phyloP scores from a whole-genome alignment of 2,888 invertebrate species.

The Limnephilus rhombicus region DNA sequence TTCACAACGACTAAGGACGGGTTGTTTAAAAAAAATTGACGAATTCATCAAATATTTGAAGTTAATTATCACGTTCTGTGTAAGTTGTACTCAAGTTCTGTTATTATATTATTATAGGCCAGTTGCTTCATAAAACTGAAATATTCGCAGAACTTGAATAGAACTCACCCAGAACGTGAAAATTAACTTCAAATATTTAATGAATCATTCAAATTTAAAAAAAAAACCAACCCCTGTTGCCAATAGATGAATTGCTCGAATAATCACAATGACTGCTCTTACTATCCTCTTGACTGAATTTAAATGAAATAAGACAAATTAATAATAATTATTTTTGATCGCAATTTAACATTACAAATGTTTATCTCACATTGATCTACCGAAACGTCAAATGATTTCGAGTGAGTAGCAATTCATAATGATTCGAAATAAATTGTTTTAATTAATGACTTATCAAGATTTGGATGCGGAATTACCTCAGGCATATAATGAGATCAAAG shows the following conservation, averaged over 20 bases:
- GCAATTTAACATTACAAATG: neutral
- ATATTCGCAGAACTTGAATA: too few species aligned
- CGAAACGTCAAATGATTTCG: slow-evolving; percentile 7
- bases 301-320: neutral
- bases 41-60: too few species aligned
- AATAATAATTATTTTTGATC: neutral
- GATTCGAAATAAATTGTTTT: slow-evolving; percentile 31
- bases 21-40: too few species aligned
- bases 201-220: too few species aligned
- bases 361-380: neutral
- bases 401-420: neutral
- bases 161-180: too few species aligned
- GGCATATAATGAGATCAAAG: slow-evolving; percentile 29
- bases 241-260: neutral
- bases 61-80: too few species aligned
- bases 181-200: too few species aligned
- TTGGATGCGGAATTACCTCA: slow-evolving; percentile 19
- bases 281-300: neutral
- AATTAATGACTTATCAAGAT: slow-evolving; percentile 35
- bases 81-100: too few species aligned
- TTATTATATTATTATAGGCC: too few species aligned
- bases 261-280: neutral
- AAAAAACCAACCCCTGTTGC: too few species aligned
- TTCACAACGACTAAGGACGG: too few species aligned
- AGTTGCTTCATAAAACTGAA: too few species aligned